Evolutionary conservation across 2,888 invertebrate genomes (phyloP).

Genomic region (Octodonta nipae): DNA sequence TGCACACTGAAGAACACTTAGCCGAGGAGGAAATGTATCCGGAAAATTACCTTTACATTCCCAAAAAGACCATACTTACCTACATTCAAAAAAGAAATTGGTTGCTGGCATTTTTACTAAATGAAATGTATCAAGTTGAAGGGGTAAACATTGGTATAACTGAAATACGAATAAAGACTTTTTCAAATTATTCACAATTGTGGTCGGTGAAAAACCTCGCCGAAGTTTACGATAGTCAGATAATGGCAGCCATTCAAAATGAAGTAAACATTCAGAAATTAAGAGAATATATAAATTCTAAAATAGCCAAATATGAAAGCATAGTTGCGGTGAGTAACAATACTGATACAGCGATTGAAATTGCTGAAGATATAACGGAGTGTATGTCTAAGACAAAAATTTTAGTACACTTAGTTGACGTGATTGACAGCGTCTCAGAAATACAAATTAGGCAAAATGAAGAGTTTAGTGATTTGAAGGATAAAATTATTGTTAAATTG

Average conservation of each 20-base stretch:
- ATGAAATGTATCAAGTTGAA: constrained; percentile 46
- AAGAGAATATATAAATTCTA: constrained; percentile 35
- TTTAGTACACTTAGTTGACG: too few species aligned
- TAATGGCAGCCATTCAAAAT: constrained; percentile 44
- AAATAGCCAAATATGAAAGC: constrained; percentile 19
- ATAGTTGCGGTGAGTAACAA: too few species aligned
- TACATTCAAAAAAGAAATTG: constrained; percentile 55
- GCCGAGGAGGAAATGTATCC: constrained; percentile 38
- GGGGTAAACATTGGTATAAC: constrained; percentile 38
- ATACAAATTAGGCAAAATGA: too few species aligned
- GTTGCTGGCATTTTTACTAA: constrained; percentile 54
- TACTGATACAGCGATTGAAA: too few species aligned
- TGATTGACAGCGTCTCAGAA: too few species aligned
- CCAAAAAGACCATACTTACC: constrained; percentile 43
- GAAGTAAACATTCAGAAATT: constrained; percentile 41
- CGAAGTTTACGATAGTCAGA: constrained; percentile 44
- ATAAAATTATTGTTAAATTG: too few species aligned
- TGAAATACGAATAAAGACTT: constrained; percentile 40
- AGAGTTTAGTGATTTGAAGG: too few species aligned
- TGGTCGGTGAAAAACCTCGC: constrained; percentile 42
- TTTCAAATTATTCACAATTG: constrained; percentile 47
- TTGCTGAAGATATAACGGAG: too few species aligned
- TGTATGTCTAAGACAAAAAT: too few species aligned
- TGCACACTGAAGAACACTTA: constrained; percentile 37
- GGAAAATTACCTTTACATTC: constrained; percentile 27